Conservation (phyloP, 2,113 vertebrate genomes). For the Cephalopholis sonnerati region DNA sequence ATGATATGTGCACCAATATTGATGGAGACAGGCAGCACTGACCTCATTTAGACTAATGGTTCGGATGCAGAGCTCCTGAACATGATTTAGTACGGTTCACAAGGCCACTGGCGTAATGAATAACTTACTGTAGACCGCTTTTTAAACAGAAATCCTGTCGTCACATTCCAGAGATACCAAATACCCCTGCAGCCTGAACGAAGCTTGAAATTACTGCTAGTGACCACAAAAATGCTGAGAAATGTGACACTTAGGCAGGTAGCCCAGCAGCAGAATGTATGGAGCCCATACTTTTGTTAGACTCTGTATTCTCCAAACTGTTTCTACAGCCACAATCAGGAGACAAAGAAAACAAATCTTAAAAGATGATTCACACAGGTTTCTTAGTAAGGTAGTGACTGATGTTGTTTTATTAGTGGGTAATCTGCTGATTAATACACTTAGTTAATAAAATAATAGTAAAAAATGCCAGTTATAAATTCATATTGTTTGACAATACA, state of each 20-base stretch:
- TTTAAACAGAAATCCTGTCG: slow-evolving; percentile 6
- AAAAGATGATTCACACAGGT: too few species aligned
- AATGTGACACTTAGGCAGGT: neutral
- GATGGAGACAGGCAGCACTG: slow-evolving; percentile 43
- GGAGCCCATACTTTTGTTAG: neutral
- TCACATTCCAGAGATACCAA: slow-evolving; percentile 42
- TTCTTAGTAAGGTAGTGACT: too few species aligned
- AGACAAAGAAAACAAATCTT: too few species aligned
- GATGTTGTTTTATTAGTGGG: too few species aligned
- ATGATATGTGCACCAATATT: slow-evolving; percentile 12
- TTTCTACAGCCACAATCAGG: too few species aligned
- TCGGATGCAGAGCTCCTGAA: slow-evolving; percentile 31
- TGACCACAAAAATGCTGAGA: neutral
- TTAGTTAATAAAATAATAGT: too few species aligned
- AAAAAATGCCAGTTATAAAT: too few species aligned
- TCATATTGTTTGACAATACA: too few species aligned
- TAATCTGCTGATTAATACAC: too few species aligned
- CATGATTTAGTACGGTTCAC: slow-evolving; percentile 34
- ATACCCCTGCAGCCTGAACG: neutral
- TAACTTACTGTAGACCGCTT: slow-evolving; percentile 22
- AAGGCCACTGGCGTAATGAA: slow-evolving; percentile 32
- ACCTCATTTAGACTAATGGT: slow-evolving; percentile 53
- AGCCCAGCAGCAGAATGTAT: neutral
- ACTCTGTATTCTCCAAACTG: neutral
- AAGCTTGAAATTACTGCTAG: slow-evolving; percentile 25